A percentile compares a stretch with the other conserved stretches of the same genome.
Evolutionary conservation across 2,797 vertebrate genomes (phyloP).

Genomic region (Lemur catta): DNA sequence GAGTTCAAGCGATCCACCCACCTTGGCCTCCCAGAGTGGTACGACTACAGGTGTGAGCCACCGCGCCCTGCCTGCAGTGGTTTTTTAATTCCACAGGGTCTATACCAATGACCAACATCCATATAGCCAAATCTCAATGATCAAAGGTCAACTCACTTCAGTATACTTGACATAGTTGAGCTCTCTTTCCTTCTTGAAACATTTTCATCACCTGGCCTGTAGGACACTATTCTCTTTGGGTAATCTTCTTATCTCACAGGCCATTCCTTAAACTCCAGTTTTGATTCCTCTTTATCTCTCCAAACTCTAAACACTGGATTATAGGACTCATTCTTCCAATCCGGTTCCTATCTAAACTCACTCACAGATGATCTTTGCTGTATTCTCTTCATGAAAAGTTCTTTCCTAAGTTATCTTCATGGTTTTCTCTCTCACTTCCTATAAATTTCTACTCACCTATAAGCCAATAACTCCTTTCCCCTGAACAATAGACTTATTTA

Average conservation of each 20-base stretch:
- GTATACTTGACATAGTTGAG: background rate
- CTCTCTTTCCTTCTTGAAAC: background rate
- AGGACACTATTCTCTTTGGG: background rate
- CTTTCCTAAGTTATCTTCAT: no score
- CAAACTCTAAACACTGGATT: background rate
- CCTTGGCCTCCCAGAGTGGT: no score
- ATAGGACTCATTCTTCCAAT: background rate
- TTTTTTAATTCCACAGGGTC: background rate
- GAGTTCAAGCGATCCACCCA: no score
- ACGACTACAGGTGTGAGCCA: no score
- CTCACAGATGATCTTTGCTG: background rate
- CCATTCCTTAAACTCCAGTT: background rate
- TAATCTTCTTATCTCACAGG: background rate
- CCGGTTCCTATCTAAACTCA: background rate
- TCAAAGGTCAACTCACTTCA: conserved; percentile 37
- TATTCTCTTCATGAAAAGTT: no score
- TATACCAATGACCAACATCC: background rate
- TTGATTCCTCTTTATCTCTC: background rate
- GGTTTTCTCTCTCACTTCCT: no score
- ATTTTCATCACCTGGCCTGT: background rate
- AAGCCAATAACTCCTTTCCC: background rate
- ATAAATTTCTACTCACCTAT: background rate
- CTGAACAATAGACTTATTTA: background rate
- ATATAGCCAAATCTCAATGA: background rate
- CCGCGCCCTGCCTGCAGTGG: background rate